Evolutionary conservation across 2,797 vertebrate species (phyloP).

Genomic region (Melopsittacus undulatus): DNA sequence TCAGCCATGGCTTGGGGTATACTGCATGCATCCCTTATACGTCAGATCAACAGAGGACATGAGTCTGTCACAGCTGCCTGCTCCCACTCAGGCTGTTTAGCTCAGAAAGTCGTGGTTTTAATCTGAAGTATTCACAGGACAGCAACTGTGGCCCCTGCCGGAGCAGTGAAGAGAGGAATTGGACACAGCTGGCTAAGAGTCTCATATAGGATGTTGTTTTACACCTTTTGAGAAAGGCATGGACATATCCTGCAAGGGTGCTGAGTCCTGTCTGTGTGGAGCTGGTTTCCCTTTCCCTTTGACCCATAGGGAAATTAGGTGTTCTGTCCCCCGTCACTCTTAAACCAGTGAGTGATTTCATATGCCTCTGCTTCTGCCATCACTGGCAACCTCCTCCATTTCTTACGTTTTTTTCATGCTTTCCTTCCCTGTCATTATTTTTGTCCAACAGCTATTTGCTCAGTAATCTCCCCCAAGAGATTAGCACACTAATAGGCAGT

Average conservation of each 20-base stretch:
- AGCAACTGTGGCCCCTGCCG: not conserved
- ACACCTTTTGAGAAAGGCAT: not conserved
- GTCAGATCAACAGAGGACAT: accelerated
- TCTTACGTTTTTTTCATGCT: not conserved
- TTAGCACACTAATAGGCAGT: conserved; percentile 67
- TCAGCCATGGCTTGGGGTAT: accelerated
- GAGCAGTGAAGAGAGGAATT: not conserved
- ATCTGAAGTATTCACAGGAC: not conserved
- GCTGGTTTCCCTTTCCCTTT: not conserved
- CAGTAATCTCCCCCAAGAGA: conserved; percentile 65
- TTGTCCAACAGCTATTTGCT: conserved; percentile 67
- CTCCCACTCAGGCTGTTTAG: not conserved
- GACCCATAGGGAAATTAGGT: not conserved
- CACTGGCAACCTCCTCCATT: not conserved
- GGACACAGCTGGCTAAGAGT: not conserved
- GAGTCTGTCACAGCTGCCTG: not conserved
- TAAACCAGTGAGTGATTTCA: not conserved
- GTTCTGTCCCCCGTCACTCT: not conserved
- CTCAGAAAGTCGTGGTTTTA: accelerated
- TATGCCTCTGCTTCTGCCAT: not conserved
- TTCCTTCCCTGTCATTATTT: conserved; percentile 61
- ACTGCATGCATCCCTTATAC: accelerated
- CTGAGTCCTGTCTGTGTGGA: not conserved
- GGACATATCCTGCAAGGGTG: not conserved
- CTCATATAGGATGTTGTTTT: not conserved